These are phyloP conservation scores for Mayetiola destructor DNA, from an alignment of 2,888 invertebrate genomes.

Conservation along the genomic window DNA sequence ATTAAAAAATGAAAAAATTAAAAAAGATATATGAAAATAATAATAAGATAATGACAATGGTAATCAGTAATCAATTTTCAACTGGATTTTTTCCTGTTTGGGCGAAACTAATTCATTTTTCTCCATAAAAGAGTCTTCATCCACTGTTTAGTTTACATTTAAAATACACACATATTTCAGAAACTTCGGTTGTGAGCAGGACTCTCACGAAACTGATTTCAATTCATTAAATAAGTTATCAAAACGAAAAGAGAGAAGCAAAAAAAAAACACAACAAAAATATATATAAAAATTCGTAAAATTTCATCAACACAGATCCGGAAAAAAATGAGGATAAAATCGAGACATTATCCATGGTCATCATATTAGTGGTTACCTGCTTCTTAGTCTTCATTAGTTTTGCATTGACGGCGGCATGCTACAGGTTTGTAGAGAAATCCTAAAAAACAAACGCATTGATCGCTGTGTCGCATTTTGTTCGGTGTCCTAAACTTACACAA, in stretches of 20 bases:
- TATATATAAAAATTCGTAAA: no score
- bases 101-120: no score
- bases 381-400: slow-evolving; percentile 91
- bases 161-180: no score
- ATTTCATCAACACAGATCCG: slow-evolving; percentile 20
- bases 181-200: no score
- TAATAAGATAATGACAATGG: slow-evolving; percentile 15
- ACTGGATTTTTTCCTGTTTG: background rate
- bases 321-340: slow-evolving; percentile 63
- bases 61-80: slow-evolving; percentile 10
- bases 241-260: no score
- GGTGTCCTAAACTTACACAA: background rate
- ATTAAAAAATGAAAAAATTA: background rate
- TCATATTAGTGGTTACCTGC: slow-evolving; percentile 84
- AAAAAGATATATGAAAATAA: background rate
- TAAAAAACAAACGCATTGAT: no score
- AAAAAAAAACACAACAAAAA: no score
- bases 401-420: slow-evolving; percentile 88
- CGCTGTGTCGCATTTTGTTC: no score
- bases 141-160: no score
- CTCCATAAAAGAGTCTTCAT: no score
- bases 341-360: slow-evolving; percentile 80
- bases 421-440: slow-evolving; percentile 56
- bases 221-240: no score
- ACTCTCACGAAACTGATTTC: no score